phyloP scores from a whole-genome alignment of 2,888 invertebrate genomes.

The Adelognathus sp. region DNA sequence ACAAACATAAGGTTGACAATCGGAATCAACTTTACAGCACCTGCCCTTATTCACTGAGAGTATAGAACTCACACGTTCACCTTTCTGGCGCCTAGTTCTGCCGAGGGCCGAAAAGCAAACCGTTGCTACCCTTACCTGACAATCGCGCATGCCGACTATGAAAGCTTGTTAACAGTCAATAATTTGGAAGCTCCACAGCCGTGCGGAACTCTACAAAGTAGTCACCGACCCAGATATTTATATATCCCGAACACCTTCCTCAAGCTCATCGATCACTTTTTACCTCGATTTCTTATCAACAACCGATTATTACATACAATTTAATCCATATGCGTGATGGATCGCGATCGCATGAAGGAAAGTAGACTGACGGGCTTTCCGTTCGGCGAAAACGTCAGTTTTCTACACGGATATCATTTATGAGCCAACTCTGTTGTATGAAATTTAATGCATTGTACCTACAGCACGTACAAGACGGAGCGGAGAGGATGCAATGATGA shows the following conservation, averaged over 20 bases:
- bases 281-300: neutral
- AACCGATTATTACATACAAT: constrained; percentile 6
- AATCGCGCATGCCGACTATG: no score
- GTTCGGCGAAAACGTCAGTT: constrained; percentile 20
- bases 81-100: no score
- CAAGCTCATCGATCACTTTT: neutral
- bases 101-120: no score
- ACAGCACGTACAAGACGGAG: constrained; percentile 40
- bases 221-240: neutral
- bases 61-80: no score
- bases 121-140: no score
- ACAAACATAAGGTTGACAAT: no score
- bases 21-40: no score
- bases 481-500: constrained; percentile 46
- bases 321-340: constrained; percentile 29
- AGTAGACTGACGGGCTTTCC: constrained; percentile 26
- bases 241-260: neutral
- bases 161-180: neutral
- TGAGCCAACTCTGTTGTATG: constrained; percentile 40
- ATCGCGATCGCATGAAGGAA: constrained; percentile 29
- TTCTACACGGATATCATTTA: constrained; percentile 48
- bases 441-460: constrained; percentile 51
- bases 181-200: neutral
- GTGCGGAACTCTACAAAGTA: neutral
- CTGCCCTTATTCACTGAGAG: no score